These are phyloP conservation scores for Drosophila phalerata DNA, from an alignment of 2,888 invertebrate species.

Conservation along the genomic window DNA sequence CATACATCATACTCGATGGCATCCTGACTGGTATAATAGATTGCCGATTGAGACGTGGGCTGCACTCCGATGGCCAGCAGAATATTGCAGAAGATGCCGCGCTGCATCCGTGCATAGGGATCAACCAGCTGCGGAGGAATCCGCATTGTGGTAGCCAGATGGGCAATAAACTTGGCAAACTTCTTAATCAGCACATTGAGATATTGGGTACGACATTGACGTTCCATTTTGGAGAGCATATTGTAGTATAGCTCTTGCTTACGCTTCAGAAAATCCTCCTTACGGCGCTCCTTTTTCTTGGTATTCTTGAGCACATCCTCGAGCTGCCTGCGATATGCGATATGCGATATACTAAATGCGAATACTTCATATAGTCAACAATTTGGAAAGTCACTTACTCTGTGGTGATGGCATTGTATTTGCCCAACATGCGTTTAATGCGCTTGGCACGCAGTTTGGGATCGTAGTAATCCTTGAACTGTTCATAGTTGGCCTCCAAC, in stretches of 20 bases:
- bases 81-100: slow-evolving; percentile 82
- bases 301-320: slow-evolving; percentile 72
- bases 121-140: slow-evolving; percentile 78
- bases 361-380: not conserved
- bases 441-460: slow-evolving; percentile 74
- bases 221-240: slow-evolving; percentile 79
- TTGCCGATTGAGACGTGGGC: slow-evolving; percentile 73
- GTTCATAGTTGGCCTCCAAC: slow-evolving; percentile 63
- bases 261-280: slow-evolving; percentile 73
- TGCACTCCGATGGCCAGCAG: slow-evolving; percentile 80
- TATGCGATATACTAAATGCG: not conserved
- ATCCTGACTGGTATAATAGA: slow-evolving; percentile 79
- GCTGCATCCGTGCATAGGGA: slow-evolving; percentile 83
- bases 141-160: slow-evolving; percentile 81
- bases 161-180: slow-evolving; percentile 79
- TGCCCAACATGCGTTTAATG: slow-evolving; percentile 69
- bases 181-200: slow-evolving; percentile 80
- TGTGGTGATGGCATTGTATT: slow-evolving; percentile 68
- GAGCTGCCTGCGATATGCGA: slow-evolving; percentile 62
- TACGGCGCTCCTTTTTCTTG: slow-evolving; percentile 72
- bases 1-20: slow-evolving; percentile 80
- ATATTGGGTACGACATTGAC: slow-evolving; percentile 80
- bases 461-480: slow-evolving; percentile 65
- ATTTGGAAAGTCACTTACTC: slow-evolving; percentile 55
- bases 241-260: slow-evolving; percentile 81